These are phyloP conservation scores for Ciconia maguari DNA, from an alignment of 2,113 vertebrate species.

Conservation along the genomic window DNA sequence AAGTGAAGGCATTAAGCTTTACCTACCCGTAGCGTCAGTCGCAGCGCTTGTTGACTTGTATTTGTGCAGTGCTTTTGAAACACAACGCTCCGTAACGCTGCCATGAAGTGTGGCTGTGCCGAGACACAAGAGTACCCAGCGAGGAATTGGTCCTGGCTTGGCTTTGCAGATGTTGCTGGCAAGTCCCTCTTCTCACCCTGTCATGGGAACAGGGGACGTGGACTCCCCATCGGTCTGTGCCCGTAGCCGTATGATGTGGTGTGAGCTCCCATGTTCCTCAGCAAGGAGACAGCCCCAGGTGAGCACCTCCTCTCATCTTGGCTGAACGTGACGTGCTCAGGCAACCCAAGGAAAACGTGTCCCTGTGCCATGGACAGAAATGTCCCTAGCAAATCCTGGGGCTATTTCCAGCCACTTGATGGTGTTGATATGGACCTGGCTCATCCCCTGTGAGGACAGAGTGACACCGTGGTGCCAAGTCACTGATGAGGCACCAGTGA, in stretches of 20 bases:
- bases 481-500: not conserved
- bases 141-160: not conserved
- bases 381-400: not conserved
- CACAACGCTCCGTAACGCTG: fast-evolving
- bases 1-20: not conserved
- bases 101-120: not conserved
- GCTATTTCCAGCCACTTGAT: not conserved
- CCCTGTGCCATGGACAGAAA: not conserved
- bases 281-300: not conserved
- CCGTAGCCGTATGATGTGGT: fast-evolving
- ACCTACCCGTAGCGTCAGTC: fast-evolving
- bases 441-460: not conserved
- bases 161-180: not conserved
- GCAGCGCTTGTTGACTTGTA: fast-evolving
- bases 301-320: not conserved
- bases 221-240: fast-evolving
- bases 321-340: fast-evolving
- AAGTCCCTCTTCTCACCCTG: not conserved
- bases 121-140: fast-evolving
- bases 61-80: not conserved
- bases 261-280: not conserved
- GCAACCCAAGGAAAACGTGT: not conserved
- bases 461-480: fast-evolving
- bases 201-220: not conserved
- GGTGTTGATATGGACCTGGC: not conserved